A percentile compares a stretch with the other conserved stretches of the same genome.
These are phyloP conservation scores for Metridium senile DNA, from an alignment of 92 coral and sea anemone genomes.

Conservation along the genomic window DNA sequence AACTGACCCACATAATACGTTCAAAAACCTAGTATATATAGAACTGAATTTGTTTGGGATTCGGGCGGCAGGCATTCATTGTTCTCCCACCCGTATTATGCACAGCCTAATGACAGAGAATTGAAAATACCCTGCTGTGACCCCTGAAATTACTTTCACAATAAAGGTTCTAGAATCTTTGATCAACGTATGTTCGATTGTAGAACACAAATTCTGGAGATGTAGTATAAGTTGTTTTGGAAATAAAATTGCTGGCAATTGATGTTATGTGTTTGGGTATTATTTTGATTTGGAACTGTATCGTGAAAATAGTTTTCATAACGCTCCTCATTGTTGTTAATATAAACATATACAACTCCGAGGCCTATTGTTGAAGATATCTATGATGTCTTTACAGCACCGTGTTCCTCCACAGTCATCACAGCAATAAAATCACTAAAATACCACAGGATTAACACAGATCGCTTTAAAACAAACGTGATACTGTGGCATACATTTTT, in stretches of 20 bases:
- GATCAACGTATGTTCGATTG: background rate
- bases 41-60: constrained; percentile 5
- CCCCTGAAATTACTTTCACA: constrained; percentile 31
- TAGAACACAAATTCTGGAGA: background rate
- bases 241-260: background rate
- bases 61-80: constrained; percentile 11
- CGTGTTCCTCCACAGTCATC: too few species aligned
- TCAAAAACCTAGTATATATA: background rate
- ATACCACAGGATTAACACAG: too few species aligned
- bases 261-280: background rate
- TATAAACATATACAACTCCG: background rate
- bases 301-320: background rate
- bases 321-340: background rate
- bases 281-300: too few species aligned
- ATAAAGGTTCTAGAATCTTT: constrained; percentile 15
- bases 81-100: constrained; percentile 26
- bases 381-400: constrained; percentile 20
- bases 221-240: too few species aligned
- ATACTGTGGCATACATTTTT: too few species aligned
- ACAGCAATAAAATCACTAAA: too few species aligned
- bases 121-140: constrained; percentile 27
- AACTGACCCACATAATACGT: background rate
- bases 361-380: constrained; percentile 1
- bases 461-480: too few species aligned
- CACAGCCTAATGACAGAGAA: constrained; percentile 32